These are phyloP conservation scores for Pachyuromys duprasi DNA, from an alignment of 2,797 vertebrate genomes.

Conservation along the genomic window DNA sequence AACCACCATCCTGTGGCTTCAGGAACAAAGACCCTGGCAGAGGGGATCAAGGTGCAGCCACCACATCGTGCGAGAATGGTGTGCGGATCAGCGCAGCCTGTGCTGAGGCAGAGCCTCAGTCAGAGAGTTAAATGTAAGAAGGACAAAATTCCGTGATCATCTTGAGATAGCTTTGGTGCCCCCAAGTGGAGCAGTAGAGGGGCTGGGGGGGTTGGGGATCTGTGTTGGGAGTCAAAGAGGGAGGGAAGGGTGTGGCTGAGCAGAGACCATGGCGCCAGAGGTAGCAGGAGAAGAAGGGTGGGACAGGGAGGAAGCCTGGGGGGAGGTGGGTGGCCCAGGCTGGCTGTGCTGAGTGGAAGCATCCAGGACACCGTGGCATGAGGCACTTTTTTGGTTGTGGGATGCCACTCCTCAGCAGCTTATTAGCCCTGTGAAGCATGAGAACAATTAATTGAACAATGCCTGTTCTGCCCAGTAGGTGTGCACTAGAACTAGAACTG, in stretches of 20 bases:
- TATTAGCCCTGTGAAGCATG: neutral
- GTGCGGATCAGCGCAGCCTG: neutral
- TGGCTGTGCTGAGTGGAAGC: neutral
- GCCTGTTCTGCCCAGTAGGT: neutral
- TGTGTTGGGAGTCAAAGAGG: neutral
- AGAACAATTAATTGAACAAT: slow-evolving; percentile 2
- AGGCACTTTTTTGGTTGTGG: neutral
- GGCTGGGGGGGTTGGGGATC: fast-evolving
- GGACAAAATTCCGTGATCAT: neutral
- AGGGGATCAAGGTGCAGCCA: neutral
- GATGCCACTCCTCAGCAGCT: neutral
- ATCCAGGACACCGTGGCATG: neutral
- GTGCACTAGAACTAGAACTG: neutral
- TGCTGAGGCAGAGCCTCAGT: neutral
- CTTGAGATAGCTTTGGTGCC: neutral
- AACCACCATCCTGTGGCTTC: neutral
- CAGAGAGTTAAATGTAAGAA: neutral
- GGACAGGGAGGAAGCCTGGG: neutral
- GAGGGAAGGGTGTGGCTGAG: fast-evolving
- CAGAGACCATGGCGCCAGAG: neutral
- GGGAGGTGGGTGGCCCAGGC: too few relatives aligned
- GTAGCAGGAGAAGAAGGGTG: neutral
- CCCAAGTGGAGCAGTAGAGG: neutral
- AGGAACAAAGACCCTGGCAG: neutral
- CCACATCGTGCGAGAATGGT: neutral